These are phyloP conservation scores for Paratrypauchen microcephalus DNA, from an alignment of 2,797 vertebrate genomes.

Conservation along the genomic window DNA sequence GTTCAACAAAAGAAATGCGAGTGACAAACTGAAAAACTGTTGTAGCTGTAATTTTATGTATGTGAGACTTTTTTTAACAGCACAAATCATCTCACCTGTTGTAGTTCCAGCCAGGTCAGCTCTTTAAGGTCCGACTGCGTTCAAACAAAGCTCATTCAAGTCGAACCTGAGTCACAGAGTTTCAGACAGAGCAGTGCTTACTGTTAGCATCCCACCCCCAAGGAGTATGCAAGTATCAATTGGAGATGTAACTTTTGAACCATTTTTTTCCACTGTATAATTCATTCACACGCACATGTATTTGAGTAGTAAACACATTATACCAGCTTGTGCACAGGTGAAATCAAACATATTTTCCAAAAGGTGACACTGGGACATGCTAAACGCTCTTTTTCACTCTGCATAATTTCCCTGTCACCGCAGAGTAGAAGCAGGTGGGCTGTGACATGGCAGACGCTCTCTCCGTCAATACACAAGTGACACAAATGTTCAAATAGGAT, in stretches of 20 bases:
- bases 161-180: too few relatives aligned
- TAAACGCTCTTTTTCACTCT: conserved; percentile 11
- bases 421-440: conserved; percentile 1
- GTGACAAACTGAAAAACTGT: too few relatives aligned
- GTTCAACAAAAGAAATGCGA: too few relatives aligned
- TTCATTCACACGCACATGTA: neutral
- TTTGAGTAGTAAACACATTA: conserved; percentile 7
- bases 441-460: neutral
- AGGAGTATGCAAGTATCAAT: too few relatives aligned
- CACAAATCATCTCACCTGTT: too few relatives aligned
- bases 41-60: too few relatives aligned
- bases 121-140: too few relatives aligned
- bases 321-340: conserved; percentile 12
- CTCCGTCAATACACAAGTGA: conserved; percentile 7
- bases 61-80: too few relatives aligned
- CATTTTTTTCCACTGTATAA: neutral
- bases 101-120: too few relatives aligned
- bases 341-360: conserved; percentile 9
- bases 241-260: neutral
- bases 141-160: too few relatives aligned
- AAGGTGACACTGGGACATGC: conserved; percentile 1
- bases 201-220: too few relatives aligned
- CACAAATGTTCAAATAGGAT: conserved; percentile 7
- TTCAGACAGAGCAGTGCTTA: too few relatives aligned
- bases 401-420: conserved; percentile 6